Evolutionary conservation across 2,113 vertebrate species (phyloP).

Genomic region (Hemicordylus capensis): DNA sequence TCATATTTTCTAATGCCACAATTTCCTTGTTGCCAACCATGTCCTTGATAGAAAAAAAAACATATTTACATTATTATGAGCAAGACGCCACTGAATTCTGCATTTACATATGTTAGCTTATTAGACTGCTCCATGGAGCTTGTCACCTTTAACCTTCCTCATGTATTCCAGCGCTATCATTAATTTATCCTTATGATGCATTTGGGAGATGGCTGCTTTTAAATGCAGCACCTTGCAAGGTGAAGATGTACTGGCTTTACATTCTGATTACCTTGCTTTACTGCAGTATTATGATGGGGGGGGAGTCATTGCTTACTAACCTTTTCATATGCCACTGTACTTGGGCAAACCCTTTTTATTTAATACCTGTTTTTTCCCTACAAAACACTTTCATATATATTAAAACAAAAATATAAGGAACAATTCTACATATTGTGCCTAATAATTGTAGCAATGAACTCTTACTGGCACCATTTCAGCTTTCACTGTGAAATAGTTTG

Average conservation of each 20-base stretch:
- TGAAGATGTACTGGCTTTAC: constrained; percentile 45
- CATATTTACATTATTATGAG: constrained; percentile 42
- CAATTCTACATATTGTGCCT: not conserved
- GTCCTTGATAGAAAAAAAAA: constrained; percentile 47
- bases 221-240: constrained; percentile 33
- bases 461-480: not conserved
- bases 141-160: constrained; percentile 63
- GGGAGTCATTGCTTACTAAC: not conserved
- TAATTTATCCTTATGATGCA: constrained; percentile 66
- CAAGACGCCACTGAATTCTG: constrained; percentile 43
- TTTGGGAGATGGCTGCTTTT: constrained; percentile 50
- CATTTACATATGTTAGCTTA: constrained; percentile 53
- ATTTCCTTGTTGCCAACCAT: constrained; percentile 48
- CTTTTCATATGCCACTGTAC: constrained; percentile 10
- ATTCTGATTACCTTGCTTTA: constrained; percentile 36
- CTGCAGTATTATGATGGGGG: constrained; percentile 30
- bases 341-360: constrained; percentile 36
- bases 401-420: not conserved
- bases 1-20: constrained; percentile 39
- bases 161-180: constrained; percentile 60
- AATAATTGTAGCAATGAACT: not conserved
- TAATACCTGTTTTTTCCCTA: not conserved
- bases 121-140: constrained; percentile 42
- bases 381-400: not conserved
- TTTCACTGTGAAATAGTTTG: not conserved